Evolutionary conservation across 1,140 invertebrate species (phyloP).

Genomic region (Charaxes varanes): DNA sequence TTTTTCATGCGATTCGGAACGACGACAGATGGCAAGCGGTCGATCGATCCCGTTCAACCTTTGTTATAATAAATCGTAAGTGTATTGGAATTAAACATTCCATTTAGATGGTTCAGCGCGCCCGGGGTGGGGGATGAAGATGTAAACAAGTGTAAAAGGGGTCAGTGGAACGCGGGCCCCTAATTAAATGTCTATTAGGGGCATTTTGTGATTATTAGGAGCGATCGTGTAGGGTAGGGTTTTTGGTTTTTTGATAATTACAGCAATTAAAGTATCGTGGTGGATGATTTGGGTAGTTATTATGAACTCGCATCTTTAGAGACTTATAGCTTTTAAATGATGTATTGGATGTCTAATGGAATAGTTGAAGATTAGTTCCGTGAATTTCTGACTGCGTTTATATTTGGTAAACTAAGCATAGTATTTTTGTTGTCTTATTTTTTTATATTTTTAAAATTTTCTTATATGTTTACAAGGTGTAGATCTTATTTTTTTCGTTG

Average conservation of each 20-base stretch:
- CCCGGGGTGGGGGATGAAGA: constrained; percentile 62
- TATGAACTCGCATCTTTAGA: constrained; percentile 2
- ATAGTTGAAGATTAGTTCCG: background rate
- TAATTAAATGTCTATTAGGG: constrained; percentile 71
- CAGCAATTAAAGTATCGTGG: constrained; percentile 35
- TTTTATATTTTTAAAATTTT: no score
- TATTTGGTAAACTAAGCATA: no score
- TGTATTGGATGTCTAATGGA: background rate
- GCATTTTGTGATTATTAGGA: constrained; percentile 62
- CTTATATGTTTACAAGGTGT: no score
- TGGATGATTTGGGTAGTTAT: constrained; percentile 15
- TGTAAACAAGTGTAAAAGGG: constrained; percentile 74
- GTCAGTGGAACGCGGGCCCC: constrained; percentile 61
- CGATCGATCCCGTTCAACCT: constrained; percentile 58
- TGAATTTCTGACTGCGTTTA: no score
- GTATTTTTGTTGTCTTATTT: no score
- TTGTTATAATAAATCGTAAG: constrained; percentile 71
- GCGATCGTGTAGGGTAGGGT: constrained; percentile 45
- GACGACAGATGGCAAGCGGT: constrained; percentile 70
- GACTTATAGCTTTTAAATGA: constrained; percentile 1
- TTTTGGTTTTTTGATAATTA: constrained; percentile 45
- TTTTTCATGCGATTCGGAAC: constrained; percentile 67
- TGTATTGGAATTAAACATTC: constrained; percentile 70
- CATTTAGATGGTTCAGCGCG: constrained; percentile 66
- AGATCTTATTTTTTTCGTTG: no score